Evolutionary conservation across 1,140 invertebrate species (phyloP).

Genomic region (Zaprionus lachaisei): DNA sequence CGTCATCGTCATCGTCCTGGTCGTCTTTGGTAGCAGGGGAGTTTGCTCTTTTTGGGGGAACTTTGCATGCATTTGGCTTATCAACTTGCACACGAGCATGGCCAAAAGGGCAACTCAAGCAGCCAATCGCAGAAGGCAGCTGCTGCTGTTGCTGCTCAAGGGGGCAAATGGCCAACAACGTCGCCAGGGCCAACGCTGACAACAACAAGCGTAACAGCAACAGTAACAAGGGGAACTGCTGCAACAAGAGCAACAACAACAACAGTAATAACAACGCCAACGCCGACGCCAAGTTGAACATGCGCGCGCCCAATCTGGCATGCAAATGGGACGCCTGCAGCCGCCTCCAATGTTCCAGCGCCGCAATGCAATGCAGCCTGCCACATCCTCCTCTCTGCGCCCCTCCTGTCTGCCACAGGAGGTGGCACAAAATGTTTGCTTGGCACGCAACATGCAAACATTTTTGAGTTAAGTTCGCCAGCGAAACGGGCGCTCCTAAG

Average conservation of each 20-base stretch:
- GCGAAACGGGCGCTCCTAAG: constrained; percentile 44
- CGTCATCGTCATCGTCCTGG: background rate
- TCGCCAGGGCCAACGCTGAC: constrained; percentile 45
- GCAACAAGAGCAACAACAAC: constrained; percentile 15
- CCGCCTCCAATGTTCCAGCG: background rate
- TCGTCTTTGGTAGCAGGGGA: constrained; percentile 30
- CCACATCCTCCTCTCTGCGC: background rate
- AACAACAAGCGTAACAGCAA: constrained; percentile 31
- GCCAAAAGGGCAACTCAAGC: constrained; percentile 76
- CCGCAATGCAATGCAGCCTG: constrained; percentile 5
- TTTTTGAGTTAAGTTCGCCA: constrained; percentile 75
- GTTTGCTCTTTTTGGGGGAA: constrained; percentile 35
- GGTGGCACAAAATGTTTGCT: constrained; percentile 72
- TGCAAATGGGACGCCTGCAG: constrained; percentile 63
- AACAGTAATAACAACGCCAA: constrained; percentile 16
- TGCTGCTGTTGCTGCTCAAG: constrained; percentile 26
- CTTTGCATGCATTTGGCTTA: constrained; percentile 74
- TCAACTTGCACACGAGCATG: constrained; percentile 76
- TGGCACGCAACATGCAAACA: constrained; percentile 81
- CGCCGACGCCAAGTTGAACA: constrained; percentile 69
- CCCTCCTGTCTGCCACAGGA: constrained; percentile 1
- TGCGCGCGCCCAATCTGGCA: constrained; percentile 80
- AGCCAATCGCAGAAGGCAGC: constrained; percentile 73
- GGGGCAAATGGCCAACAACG: constrained; percentile 60
- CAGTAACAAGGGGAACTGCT: constrained; percentile 1